Evolutionary conservation across 37 sponge, comb jelly and placozoan species (phyloP).

Genomic region (Halisarca cf. caerulea): DNA sequence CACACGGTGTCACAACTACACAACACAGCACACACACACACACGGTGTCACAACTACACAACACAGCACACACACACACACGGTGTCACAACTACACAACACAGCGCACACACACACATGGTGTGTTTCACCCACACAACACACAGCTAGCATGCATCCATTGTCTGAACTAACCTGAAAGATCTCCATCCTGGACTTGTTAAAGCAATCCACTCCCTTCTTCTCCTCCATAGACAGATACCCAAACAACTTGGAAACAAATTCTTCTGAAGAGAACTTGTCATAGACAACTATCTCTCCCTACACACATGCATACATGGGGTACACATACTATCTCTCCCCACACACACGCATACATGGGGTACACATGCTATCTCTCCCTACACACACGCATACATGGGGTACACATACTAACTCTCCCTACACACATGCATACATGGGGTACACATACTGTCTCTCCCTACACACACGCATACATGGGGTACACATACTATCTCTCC

Average conservation of each 20-base stretch:
- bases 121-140: not conserved
- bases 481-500: too few relatives aligned
- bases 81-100: not conserved
- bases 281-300: conserved; percentile 56
- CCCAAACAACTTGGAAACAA: conserved; percentile 67
- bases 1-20: not conserved
- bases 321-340: too few relatives aligned
- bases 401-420: not conserved
- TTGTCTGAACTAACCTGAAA: conserved; percentile 63
- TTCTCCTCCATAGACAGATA: conserved; percentile 78
- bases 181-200: conserved; percentile 31
- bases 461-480: too few relatives aligned
- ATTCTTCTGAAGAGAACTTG: conserved; percentile 57
- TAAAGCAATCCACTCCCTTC: conserved; percentile 67
- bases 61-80: too few relatives aligned
- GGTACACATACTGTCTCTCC: too few relatives aligned
- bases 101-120: not conserved
- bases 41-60: not conserved
- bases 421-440: too few relatives aligned
- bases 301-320: conserved; percentile 20
- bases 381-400: not conserved
- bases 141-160: too few relatives aligned
- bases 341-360: too few relatives aligned
- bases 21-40: not conserved
- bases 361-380: not conserved